Evolutionary conservation across 2,113 vertebrate species (phyloP), one percentile per base, ranked within the genome.

Genomic region (Candoia aspera): DNA sequence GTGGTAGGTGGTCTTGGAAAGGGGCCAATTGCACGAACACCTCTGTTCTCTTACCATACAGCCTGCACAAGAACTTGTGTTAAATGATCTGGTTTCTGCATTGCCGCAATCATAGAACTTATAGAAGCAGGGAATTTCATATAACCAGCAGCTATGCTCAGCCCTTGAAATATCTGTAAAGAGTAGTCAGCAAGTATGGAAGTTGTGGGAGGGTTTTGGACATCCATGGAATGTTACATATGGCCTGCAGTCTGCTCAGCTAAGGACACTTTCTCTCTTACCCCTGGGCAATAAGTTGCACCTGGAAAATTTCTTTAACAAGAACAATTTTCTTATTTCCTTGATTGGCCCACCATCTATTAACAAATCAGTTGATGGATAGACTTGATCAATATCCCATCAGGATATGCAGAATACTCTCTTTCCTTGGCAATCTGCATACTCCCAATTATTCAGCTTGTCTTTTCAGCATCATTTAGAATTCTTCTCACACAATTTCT

Each of bases 401-500:
- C 68, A 62, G 21, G 29, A 29, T 54, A 21, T 4, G 0, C 19
- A 59, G 26, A 53, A 15, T 33, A 11, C 54, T 49, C 88, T 29
- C 86, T 88, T 88, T 73, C 21, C 42, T 62, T 49, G 19, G 19
- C 55, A 91, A 87, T 24, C 85, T 33, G 46, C 15, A 42, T 5
- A 1, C 33, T 73, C 33, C 12, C 23, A 29, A 42, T 23, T 62
- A 33, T 60, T 60, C 68, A 53, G 2, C 55, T 83, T 83, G 37
- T 79, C n/a, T 57, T 83, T 53, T 83, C 85, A n/a, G 15, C 11
- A 8, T 83, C 49, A 58, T 64, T 90, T 33, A 73, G 19, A 49
- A 13, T 1, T 0, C 0, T 0, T 21, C 8, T 68, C 86, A 57
- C 46, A 5, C 0, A 3, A 24, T 24, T 84, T 86, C 85, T 59